Base-by-base conservation (phyloP, 37 sponge, comb jelly and placozoan genomes). In the Chondrilla cf. caribensis region DNA sequence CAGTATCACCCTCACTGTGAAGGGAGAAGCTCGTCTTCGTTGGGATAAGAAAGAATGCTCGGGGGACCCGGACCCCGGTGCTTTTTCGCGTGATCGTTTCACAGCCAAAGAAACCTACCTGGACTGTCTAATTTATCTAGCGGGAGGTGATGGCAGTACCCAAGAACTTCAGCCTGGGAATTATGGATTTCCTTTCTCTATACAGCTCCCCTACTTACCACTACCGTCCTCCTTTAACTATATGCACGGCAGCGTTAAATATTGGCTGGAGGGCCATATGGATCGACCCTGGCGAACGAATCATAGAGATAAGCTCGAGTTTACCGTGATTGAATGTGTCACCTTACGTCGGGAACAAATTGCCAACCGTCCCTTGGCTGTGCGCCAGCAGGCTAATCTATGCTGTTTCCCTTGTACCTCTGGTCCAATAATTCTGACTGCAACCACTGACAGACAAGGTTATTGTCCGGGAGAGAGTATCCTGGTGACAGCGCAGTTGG, bases 401-500 rank as follows among this genome's bases (percentile, higher is more conserved):
- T 35, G 81, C 73, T 62, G 58, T 64, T 32, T 79, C n/a, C 81
- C 81, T 71, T 85, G 81, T 67, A 28, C n/a, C 31, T 82, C 86
- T 28, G 86, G 87, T 26, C 78, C 82, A 11, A 19, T 87, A 22
- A 26, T 2, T 22, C 58, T 87, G 35, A 71, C 35, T 38, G 78
- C 51, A 25, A 15, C 32, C n/a, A 70, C 79, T 25, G 59, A 70
- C 3, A 75, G 87, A 4, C 26, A 44, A 3, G 87, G 83, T 8
- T 87, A 72, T 47, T 87, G 87, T 31, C 6, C 40, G 7, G 81
- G 84, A 31, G 89, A 88, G n/a, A 21, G 33, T n/a, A 79, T 88
- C 51, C 81, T 79, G 3, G 44, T 88, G 28, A 73, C 47, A 14
- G 81, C 67, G 26, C 32, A 59, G 4, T 71, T 84, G n/a, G 89